These are phyloP conservation scores for Tragelaphus eurycerus DNA, from an alignment of 2,797 vertebrate genomes.

Conservation along the genomic window DNA sequence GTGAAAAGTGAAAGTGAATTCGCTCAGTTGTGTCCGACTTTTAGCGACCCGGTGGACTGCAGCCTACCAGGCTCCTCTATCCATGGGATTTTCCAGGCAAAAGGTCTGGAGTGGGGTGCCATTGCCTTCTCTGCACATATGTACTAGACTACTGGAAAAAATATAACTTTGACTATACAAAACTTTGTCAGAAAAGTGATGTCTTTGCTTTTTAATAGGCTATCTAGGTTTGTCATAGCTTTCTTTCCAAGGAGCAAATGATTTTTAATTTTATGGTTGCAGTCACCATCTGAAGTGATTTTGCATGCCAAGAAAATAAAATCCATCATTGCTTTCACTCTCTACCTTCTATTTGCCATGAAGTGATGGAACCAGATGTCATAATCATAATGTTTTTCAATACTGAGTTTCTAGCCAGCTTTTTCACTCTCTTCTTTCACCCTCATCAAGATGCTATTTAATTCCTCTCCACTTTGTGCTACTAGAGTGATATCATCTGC, in stretches of 20 bases:
- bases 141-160: background rate
- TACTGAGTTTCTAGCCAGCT: background rate
- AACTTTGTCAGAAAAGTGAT: background rate
- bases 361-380: background rate
- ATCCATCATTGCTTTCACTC: background rate
- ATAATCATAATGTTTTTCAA: background rate
- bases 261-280: background rate
- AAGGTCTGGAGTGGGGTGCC: no score
- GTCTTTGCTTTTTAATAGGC: background rate
- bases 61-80: no score
- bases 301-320: background rate
- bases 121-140: no score
- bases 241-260: background rate
- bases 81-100: no score
- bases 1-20: no score
- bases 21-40: no score
- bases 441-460: background rate
- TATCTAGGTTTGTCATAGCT: background rate
- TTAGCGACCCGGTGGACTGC: no score
- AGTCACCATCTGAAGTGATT: background rate
- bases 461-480: background rate
- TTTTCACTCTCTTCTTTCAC: background rate
- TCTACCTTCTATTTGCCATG: background rate
- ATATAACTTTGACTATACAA: background rate
- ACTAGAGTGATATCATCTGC: background rate